Conservation (phyloP, 2,113 vertebrate species). For the Raphicerus campestris region DNA sequence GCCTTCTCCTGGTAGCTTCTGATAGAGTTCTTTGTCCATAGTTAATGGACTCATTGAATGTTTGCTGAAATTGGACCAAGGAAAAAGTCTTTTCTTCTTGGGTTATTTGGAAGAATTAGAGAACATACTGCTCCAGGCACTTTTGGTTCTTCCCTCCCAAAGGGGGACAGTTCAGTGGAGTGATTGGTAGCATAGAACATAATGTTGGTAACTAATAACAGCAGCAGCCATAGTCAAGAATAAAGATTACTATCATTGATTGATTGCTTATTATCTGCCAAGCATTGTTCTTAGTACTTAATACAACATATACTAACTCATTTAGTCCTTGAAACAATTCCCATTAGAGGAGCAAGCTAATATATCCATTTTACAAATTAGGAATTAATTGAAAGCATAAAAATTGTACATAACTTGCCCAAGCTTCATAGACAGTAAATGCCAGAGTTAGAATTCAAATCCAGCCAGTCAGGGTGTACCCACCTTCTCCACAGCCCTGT, state of each 20-base stretch:
- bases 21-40: background rate
- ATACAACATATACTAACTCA: background rate
- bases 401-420: background rate
- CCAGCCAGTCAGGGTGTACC: background rate
- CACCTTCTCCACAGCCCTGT: background rate
- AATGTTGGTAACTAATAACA: background rate
- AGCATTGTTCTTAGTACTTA: background rate
- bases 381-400: background rate
- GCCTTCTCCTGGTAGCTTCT: background rate
- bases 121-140: background rate
- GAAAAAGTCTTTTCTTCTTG: background rate
- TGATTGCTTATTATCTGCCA: background rate
- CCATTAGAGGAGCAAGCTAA: background rate
- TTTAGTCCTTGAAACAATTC: background rate
- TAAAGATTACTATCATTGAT: background rate
- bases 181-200: background rate
- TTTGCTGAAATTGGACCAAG: background rate
- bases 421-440: background rate
- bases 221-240: background rate
- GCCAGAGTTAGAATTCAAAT: background rate
- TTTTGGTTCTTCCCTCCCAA: background rate
- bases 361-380: background rate
- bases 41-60: background rate
- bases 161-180: background rate
- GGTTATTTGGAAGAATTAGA: background rate